Conservation (phyloP, 2,797 vertebrate species). For the Gastrophryne carolinensis region DNA sequence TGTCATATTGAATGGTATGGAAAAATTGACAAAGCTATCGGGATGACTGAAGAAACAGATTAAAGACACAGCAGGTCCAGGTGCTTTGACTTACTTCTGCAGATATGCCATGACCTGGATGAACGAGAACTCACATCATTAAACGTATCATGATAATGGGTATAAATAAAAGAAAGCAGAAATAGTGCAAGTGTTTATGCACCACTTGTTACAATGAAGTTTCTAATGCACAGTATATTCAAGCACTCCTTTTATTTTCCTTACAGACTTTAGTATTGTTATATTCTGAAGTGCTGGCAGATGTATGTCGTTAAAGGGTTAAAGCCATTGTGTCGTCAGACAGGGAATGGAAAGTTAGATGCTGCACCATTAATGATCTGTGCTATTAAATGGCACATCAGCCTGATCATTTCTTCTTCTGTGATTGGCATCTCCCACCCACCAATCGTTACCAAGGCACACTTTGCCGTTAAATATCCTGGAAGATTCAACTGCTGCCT, state of each 20-base stretch:
- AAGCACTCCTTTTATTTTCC: neutral
- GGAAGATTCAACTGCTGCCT: conserved; percentile 77
- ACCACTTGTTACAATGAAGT: too few relatives aligned
- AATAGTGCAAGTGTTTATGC: too few relatives aligned
- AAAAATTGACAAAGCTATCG: too few relatives aligned
- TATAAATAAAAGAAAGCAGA: too few relatives aligned
- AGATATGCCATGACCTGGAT: too few relatives aligned
- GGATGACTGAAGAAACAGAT: too few relatives aligned
- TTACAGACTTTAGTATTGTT: neutral
- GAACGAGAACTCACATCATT: too few relatives aligned
- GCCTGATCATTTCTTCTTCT: conserved; percentile 65
- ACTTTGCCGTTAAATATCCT: conserved; percentile 77
- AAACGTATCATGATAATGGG: too few relatives aligned
- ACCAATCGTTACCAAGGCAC: conserved; percentile 73
- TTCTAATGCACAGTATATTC: too few relatives aligned
- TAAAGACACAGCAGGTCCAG: too few relatives aligned
- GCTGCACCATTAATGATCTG: conserved; percentile 65
- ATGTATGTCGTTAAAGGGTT: neutral
- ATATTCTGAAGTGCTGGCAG: neutral
- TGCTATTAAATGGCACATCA: conserved; percentile 69
- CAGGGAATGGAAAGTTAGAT: conserved; percentile 44
- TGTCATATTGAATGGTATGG: too few relatives aligned
- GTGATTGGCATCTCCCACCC: conserved; percentile 78
- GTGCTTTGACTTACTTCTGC: too few relatives aligned
- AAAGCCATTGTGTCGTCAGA: conserved; percentile 36